Percentiles rank a stretch among this genome's conserved stretches.
phyloP scores from a whole-genome alignment of 1,140 invertebrate genomes.

The Adelges cooleyi region DNA sequence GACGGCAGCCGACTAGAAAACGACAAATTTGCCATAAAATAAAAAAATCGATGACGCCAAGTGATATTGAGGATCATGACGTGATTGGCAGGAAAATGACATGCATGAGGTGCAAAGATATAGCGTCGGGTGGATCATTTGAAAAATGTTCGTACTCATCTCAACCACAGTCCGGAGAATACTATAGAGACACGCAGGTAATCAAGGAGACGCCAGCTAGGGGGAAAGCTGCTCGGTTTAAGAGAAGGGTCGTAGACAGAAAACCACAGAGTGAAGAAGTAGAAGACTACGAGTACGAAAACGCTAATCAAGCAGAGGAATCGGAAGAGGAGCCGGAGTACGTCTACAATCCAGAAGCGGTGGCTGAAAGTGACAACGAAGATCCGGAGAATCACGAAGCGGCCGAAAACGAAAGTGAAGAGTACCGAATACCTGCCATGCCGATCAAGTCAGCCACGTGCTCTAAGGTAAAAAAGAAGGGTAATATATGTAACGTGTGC shows the following conservation, averaged over 20 bases:
- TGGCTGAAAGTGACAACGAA: slow-evolving; percentile 30
- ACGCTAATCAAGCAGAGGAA: slow-evolving; percentile 29
- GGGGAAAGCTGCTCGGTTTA: neutral
- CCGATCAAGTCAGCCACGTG: slow-evolving; percentile 42
- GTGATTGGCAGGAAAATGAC: slow-evolving; percentile 22
- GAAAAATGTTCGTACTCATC: slow-evolving; percentile 58
- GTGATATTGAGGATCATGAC: slow-evolving; percentile 20
- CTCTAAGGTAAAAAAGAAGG: slow-evolving; percentile 47
- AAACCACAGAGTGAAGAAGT: slow-evolving; percentile 1
- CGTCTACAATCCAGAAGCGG: slow-evolving; percentile 23
- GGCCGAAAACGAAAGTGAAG: slow-evolving; percentile 33
- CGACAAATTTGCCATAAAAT: slow-evolving; percentile 12
- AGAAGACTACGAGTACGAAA: slow-evolving; percentile 10
- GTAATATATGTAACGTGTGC: slow-evolving; percentile 53
- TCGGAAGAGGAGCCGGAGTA: slow-evolving; percentile 24
- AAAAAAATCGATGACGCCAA: slow-evolving; percentile 12
- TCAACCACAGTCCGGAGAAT: slow-evolving; percentile 56
- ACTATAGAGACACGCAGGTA: slow-evolving; percentile 33
- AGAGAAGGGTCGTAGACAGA: neutral
- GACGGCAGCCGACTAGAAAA: slow-evolving; percentile 10
- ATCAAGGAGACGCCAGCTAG: neutral
- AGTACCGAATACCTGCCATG: slow-evolving; percentile 31
- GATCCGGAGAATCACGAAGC: slow-evolving; percentile 35
- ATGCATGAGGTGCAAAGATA: slow-evolving; percentile 54
- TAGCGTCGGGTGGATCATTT: slow-evolving; percentile 54